These are phyloP conservation scores for Drosophila funebris DNA, from an alignment of 1,140 invertebrate species.

Conservation along the genomic window DNA sequence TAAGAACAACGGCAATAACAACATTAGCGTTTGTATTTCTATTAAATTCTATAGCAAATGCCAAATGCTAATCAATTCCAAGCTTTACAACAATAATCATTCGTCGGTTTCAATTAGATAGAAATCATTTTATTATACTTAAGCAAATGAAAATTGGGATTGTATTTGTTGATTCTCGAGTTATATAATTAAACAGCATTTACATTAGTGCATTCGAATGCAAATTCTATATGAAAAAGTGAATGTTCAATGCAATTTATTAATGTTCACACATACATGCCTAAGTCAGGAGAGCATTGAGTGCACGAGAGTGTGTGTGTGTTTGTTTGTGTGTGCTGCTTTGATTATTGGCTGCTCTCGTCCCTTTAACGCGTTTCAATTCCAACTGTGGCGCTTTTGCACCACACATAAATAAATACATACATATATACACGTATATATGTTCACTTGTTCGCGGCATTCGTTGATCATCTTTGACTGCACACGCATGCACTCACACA, in stretches of 20 bases:
- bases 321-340: constrained; percentile 11
- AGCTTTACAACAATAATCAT: neutral
- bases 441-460: constrained; percentile 39
- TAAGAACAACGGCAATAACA: neutral
- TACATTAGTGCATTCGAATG: neutral
- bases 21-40: constrained; percentile 1
- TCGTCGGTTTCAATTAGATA: constrained; percentile 3
- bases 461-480: constrained; percentile 49
- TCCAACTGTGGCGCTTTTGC: constrained; percentile 40
- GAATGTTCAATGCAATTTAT: constrained; percentile 16
- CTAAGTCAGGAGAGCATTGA: neutral
- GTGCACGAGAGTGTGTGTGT: constrained; percentile 7
- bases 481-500: constrained; percentile 14
- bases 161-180: neutral
- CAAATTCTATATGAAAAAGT: constrained; percentile 4
- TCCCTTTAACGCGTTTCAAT: constrained; percentile 45
- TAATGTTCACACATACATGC: constrained; percentile 5
- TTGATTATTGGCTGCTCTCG: constrained; percentile 30
- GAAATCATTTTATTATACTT: neutral
- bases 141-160: neutral
- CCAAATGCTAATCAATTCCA: constrained; percentile 27
- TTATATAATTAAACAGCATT: constrained; percentile 4
- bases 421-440: neutral
- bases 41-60: constrained; percentile 17
- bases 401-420: neutral